phyloP scores from a whole-genome alignment of 2,888 invertebrate species.

The Gryllus longicercus region DNA sequence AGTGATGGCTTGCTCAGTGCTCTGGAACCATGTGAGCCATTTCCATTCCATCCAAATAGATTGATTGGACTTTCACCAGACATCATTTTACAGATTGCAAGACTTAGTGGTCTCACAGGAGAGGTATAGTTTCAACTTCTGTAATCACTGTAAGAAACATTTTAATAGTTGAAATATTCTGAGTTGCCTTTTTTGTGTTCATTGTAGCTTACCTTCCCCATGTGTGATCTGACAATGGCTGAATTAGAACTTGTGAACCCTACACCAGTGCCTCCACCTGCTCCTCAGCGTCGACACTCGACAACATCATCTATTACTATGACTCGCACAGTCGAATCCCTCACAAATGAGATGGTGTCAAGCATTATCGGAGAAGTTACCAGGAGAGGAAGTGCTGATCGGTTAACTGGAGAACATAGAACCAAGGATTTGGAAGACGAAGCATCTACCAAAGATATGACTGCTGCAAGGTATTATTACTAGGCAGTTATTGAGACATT shows the following conservation, averaged over 20 bases:
- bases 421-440: conserved; percentile 20
- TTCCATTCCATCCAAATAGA: conserved; percentile 51
- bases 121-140: conserved; percentile 45
- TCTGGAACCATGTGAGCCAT: conserved; percentile 52
- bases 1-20: conserved; percentile 49
- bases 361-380: conserved; percentile 55
- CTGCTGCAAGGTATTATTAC: conserved; percentile 30
- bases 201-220: conserved; percentile 28
- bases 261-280: conserved; percentile 4
- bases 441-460: conserved; percentile 27
- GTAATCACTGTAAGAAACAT: not conserved
- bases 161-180: not conserved
- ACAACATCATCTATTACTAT: conserved; percentile 28
- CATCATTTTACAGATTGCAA: conserved; percentile 53
- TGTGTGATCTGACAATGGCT: conserved; percentile 30
- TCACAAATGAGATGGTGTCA: conserved; percentile 53
- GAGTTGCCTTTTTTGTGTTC: not conserved
- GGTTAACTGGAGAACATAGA: conserved; percentile 12
- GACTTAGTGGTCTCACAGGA: conserved; percentile 54
- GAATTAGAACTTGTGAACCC: conserved; percentile 31
- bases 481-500: not conserved
- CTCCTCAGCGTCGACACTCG: conserved; percentile 37
- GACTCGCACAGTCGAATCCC: conserved; percentile 48
- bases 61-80: conserved; percentile 52
- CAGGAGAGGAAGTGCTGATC: conserved; percentile 43